phyloP scores from a whole-genome alignment of 2,888 invertebrate species.

The Mesochorus sp. region DNA sequence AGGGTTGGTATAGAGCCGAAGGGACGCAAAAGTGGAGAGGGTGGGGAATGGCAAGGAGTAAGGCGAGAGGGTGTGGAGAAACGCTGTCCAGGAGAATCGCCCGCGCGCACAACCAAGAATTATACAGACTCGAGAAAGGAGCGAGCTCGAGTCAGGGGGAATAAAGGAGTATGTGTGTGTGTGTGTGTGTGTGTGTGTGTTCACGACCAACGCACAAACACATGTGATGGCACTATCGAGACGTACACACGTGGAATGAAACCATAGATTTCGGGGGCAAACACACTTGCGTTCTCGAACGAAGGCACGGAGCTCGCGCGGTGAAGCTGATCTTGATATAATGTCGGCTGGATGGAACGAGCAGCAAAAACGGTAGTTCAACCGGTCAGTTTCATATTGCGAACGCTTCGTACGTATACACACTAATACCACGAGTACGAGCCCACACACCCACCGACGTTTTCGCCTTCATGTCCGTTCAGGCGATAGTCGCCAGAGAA shows the following conservation, averaged over 20 bases:
- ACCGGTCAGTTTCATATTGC: conserved; percentile 37
- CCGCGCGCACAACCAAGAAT: conserved; percentile 61
- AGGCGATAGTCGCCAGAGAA: conserved; percentile 33
- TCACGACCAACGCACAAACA: conserved; percentile 42
- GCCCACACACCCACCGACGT: not conserved
- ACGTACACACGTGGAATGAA: conserved; percentile 45
- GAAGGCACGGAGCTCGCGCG: conserved; percentile 40
- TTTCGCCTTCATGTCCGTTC: conserved; percentile 12
- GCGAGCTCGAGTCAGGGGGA: conserved; percentile 10
- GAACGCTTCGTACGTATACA: not conserved
- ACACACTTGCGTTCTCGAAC: conserved; percentile 49
- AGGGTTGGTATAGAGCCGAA: conserved; percentile 1
- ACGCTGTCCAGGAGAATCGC: conserved; percentile 69
- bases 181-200: not conserved
- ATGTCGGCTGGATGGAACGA: not conserved
- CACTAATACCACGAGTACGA: too few relatives aligned
- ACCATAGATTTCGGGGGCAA: conserved; percentile 68
- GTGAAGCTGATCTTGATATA: conserved; percentile 42
- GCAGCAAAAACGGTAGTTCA: conserved; percentile 7
- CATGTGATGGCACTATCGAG: conserved; percentile 45
- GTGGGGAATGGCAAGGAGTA: conserved; percentile 51
- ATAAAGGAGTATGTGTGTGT: not conserved
- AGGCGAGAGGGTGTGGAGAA: conserved; percentile 60
- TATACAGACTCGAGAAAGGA: conserved; percentile 57
- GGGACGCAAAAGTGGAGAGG: conserved; percentile 31